phyloP scores from a whole-genome alignment of 1,140 invertebrate genomes.

The Pseudomyrmex flavicornis region DNA sequence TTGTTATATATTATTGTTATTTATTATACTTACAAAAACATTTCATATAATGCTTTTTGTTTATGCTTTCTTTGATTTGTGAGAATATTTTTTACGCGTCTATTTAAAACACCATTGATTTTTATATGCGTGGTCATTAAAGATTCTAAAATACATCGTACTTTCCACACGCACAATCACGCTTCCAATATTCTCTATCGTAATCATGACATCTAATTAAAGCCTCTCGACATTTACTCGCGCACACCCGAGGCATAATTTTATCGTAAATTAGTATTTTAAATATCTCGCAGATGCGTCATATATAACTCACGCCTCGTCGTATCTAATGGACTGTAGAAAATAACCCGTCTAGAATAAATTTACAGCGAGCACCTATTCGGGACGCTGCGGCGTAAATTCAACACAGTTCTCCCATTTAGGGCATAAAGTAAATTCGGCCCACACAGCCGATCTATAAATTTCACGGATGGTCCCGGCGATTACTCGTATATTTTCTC shows the following conservation, averaged over 20 bases:
- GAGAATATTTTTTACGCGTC: background rate
- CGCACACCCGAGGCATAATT: conserved; percentile 22
- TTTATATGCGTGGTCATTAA: background rate
- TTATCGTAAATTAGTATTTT: conserved; percentile 54
- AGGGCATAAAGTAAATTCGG: conserved; percentile 61
- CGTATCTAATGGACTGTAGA: conserved; percentile 54
- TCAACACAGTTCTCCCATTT: conserved; percentile 55
- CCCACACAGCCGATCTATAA: conserved; percentile 52
- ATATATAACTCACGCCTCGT: conserved; percentile 41
- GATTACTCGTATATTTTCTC: conserved; percentile 59
- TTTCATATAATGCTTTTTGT: background rate
- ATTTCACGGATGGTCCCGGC: conserved; percentile 41
- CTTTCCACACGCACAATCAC: background rate
- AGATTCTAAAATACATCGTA: conserved; percentile 2
- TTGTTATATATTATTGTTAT: no score
- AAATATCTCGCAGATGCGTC: conserved; percentile 45
- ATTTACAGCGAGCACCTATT: conserved; percentile 48
- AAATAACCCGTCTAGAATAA: conserved; percentile 56
- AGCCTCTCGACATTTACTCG: background rate
- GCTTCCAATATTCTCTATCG: conserved; percentile 2
- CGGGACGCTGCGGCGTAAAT: conserved; percentile 47
- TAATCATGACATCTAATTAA: conserved; percentile 11
- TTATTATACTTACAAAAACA: no score
- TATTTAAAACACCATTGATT: background rate
- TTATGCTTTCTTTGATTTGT: background rate